A percentile compares a stretch with the other conserved stretches of the same genome.
These are phyloP conservation scores for Caradrina clavipalpis DNA, from an alignment of 2,888 invertebrate species.

Conservation along the genomic window DNA sequence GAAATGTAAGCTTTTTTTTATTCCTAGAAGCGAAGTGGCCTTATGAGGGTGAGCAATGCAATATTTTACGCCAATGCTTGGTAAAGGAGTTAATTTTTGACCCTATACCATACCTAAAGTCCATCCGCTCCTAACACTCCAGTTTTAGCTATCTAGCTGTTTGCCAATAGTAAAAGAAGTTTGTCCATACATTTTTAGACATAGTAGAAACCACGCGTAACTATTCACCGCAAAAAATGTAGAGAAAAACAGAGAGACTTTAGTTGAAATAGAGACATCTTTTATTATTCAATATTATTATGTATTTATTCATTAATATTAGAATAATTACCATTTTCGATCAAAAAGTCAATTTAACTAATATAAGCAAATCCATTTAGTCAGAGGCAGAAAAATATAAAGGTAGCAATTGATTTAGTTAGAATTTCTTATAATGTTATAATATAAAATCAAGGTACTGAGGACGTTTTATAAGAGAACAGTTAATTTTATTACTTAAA, in stretches of 20 bases:
- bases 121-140: slow-evolving; percentile 43
- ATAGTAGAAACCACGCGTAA: slow-evolving; percentile 26
- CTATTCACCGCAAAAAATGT: slow-evolving; percentile 11
- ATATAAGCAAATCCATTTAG: background rate
- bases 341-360: background rate
- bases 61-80: slow-evolving; percentile 44
- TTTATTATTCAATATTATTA: slow-evolving; percentile 17
- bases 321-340: slow-evolving; percentile 1
- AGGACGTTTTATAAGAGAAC: background rate
- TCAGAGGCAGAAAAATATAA: background rate
- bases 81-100: slow-evolving; percentile 53
- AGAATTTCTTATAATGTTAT: background rate
- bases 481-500: background rate
- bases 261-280: slow-evolving; percentile 23
- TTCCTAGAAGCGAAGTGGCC: slow-evolving; percentile 4
- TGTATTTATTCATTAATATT: slow-evolving; percentile 17
- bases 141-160: slow-evolving; percentile 39
- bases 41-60: slow-evolving; percentile 46
- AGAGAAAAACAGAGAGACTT: slow-evolving; percentile 38
- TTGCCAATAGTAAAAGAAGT: slow-evolving; percentile 39
- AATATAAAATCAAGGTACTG: slow-evolving; percentile 2
- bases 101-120: slow-evolving; percentile 38
- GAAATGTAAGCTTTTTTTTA: background rate
- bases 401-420: slow-evolving; percentile 23
- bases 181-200: slow-evolving; percentile 31